Conservation (phyloP, 2,113 vertebrate species). For the Scortum barcoo region DNA sequence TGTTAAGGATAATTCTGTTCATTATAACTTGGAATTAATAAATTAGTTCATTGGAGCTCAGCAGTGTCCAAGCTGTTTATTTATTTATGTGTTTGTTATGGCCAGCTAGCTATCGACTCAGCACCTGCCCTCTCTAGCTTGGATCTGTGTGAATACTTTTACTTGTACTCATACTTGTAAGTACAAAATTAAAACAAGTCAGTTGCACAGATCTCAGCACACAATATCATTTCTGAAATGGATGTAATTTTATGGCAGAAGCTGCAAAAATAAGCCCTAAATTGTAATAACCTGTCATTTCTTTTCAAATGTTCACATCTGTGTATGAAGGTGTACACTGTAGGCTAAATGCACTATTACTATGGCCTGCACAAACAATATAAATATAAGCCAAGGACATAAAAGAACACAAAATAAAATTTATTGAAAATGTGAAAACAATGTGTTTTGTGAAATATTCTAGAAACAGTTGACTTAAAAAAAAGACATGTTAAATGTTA, state of each 20-base stretch:
- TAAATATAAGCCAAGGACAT: background rate
- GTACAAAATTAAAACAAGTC: background rate
- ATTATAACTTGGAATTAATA: background rate
- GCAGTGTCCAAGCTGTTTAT: too few relatives aligned
- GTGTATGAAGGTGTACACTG: background rate
- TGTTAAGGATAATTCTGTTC: background rate
- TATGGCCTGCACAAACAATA: background rate
- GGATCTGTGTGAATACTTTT: too few relatives aligned
- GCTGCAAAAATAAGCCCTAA: background rate
- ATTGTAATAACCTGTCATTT: background rate
- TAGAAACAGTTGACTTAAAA: background rate
- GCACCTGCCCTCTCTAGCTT: too few relatives aligned
- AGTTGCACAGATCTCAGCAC: background rate
- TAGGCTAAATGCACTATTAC: background rate
- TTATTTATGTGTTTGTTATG: too few relatives aligned
- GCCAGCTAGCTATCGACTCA: too few relatives aligned
- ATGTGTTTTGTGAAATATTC: background rate
- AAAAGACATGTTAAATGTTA: background rate
- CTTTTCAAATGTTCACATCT: background rate
- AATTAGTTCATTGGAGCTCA: too few relatives aligned
- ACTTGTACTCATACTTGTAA: background rate
- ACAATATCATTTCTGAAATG: too few relatives aligned
- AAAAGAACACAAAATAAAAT: background rate
- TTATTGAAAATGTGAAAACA: slow-evolving; percentile 3
- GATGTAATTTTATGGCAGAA: background rate